Conservation (phyloP, 2,888 invertebrate genomes). For the Fabriciana adippe region DNA sequence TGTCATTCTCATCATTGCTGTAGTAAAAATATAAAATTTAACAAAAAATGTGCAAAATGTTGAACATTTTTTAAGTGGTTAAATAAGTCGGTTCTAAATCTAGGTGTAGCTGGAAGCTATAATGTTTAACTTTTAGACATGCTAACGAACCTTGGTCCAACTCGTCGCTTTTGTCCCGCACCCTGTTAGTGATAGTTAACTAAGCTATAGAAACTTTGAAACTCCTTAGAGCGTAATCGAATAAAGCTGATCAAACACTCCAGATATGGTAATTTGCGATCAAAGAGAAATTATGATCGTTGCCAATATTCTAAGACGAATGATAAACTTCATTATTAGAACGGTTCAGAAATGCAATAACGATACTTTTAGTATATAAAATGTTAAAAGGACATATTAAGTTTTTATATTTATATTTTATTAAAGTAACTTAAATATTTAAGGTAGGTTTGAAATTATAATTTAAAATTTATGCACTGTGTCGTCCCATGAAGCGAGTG, state of each 20-base stretch:
- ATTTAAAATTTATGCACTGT: no score
- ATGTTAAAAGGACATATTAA: no score
- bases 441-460: no score
- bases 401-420: no score
- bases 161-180: constrained; percentile 18
- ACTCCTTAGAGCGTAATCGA: constrained; percentile 22
- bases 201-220: constrained; percentile 17
- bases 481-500: no score
- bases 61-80: neutral
- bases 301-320: constrained; percentile 11
- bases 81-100: neutral
- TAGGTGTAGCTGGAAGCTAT: constrained; percentile 14
- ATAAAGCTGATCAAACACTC: constrained; percentile 23
- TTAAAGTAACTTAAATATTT: no score
- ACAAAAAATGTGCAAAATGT: neutral
- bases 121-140: constrained; percentile 20
- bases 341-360: neutral
- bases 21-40: no score
- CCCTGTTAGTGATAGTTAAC: constrained; percentile 22
- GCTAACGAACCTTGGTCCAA: constrained; percentile 20
- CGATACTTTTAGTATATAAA: no score
- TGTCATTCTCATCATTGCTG: no score
- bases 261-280: constrained; percentile 19
- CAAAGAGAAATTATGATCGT: constrained; percentile 12
- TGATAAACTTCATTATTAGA: neutral